Evolutionary conservation across 2,888 invertebrate genomes (phyloP).

Genomic region (Lasius fuliginosus): DNA sequence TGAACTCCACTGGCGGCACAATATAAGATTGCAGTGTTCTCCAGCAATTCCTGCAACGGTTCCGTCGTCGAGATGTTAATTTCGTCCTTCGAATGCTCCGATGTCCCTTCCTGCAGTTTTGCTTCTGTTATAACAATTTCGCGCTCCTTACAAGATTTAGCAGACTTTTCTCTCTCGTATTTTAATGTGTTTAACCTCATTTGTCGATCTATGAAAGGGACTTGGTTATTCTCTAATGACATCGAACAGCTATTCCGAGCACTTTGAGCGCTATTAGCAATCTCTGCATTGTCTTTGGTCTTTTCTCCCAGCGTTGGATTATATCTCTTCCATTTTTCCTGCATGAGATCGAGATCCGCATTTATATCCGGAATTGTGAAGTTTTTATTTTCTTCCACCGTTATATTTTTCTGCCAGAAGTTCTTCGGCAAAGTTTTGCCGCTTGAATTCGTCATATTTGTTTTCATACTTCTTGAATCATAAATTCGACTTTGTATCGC

Average conservation of each 20-base stretch:
- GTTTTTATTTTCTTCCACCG: background rate
- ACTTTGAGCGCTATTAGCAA: slow-evolving; percentile 27
- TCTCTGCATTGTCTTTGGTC: slow-evolving; percentile 44
- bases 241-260: background rate
- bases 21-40: slow-evolving; percentile 83
- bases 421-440: background rate
- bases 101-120: slow-evolving; percentile 29
- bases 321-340: slow-evolving; percentile 69
- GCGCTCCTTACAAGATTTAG: background rate
- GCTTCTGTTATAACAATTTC: background rate
- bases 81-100: background rate
- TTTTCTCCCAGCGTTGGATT: slow-evolving; percentile 65
- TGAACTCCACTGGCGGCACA: slow-evolving; percentile 82
- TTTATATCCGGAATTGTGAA: slow-evolving; percentile 4
- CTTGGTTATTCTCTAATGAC: slow-evolving; percentile 2
- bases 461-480: slow-evolving; percentile 38
- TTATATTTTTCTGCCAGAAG: slow-evolving; percentile 10
- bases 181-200: background rate
- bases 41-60: slow-evolving; percentile 79
- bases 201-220: slow-evolving; percentile 30
- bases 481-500: slow-evolving; percentile 34
- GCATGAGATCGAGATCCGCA: slow-evolving; percentile 56
- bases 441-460: background rate
- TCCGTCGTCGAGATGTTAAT: slow-evolving; percentile 30
- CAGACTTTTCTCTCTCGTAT: background rate